These are phyloP conservation scores for Edolisoma coerulescens DNA, from an alignment of 2,113 vertebrate genomes.

Conservation along the genomic window DNA sequence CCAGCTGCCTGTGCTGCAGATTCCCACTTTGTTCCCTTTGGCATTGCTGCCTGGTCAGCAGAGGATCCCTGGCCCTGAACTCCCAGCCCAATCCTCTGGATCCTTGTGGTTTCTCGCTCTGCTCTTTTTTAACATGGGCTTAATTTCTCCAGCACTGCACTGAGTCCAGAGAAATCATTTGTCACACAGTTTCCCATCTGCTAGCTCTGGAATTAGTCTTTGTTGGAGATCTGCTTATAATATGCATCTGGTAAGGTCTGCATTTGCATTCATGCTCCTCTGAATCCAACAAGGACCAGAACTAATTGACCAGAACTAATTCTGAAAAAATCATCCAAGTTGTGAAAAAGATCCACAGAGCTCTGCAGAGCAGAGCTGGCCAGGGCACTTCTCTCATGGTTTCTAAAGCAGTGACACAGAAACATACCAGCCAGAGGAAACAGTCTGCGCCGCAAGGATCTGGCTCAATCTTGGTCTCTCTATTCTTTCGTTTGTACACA, in stretches of 20 bases:
- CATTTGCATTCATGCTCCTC: neutral
- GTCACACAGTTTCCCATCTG: neutral
- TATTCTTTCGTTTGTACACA: slow-evolving; percentile 94
- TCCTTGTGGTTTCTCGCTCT: neutral
- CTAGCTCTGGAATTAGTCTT: neutral
- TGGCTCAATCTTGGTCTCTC: slow-evolving; percentile 93
- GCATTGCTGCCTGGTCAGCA: accelerated
- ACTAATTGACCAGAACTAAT: neutral
- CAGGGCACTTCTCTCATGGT: neutral
- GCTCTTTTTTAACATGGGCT: neutral
- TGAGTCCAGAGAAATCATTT: neutral
- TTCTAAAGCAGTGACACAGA: neutral
- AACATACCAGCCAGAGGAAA: slow-evolving; percentile 91
- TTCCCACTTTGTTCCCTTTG: neutral
- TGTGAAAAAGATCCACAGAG: neutral
- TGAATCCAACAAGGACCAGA: neutral
- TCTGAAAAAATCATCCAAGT: neutral
- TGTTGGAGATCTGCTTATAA: neutral
- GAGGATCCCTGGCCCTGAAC: neutral
- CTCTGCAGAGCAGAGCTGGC: neutral
- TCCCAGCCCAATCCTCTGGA: neutral
- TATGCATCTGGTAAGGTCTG: neutral
- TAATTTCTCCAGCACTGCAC: neutral
- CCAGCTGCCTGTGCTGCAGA: neutral
- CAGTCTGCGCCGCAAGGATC: slow-evolving; percentile 94